phyloP scores from a whole-genome alignment of 2,113 vertebrate species.

The Albula goreensis region DNA sequence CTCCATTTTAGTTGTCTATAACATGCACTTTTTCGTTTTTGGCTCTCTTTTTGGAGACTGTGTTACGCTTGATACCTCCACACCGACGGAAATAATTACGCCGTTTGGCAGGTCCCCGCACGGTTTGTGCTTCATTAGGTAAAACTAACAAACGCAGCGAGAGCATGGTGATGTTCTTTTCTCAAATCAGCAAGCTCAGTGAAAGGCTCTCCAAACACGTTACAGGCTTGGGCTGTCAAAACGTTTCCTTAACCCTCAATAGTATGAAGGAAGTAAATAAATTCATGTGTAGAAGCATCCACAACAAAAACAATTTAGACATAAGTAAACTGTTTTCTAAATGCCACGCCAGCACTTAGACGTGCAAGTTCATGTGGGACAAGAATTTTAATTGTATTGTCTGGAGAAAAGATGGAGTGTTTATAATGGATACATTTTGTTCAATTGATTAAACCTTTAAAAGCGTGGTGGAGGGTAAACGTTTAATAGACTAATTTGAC shows the following conservation, averaged over 20 bases:
- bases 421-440: not conserved
- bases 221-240: constrained; percentile 22
- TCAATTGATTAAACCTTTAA: not conserved
- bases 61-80: not conserved
- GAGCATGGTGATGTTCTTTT: not conserved
- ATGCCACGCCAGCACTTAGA: not conserved
- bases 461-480: not conserved
- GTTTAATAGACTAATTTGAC: not conserved
- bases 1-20: not conserved
- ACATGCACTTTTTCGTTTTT: too few relatives aligned
- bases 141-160: constrained; percentile 34
- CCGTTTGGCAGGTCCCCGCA: constrained; percentile 7
- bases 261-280: not conserved
- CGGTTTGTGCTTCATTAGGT: constrained; percentile 23
- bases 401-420: not conserved
- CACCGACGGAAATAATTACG: constrained; percentile 19
- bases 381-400: not conserved
- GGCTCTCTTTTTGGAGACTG: not conserved
- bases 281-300: not conserved
- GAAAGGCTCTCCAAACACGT: constrained; percentile 29
- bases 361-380: not conserved
- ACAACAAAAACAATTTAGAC: not conserved
- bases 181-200: not conserved
- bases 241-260: constrained; percentile 23
- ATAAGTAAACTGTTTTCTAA: not conserved